Percentiles rank a stretch among this genome's conserved stretches.
These are phyloP conservation scores for Uropetala carovei DNA, from an alignment of 2,888 invertebrate genomes.

Conservation along the genomic window DNA sequence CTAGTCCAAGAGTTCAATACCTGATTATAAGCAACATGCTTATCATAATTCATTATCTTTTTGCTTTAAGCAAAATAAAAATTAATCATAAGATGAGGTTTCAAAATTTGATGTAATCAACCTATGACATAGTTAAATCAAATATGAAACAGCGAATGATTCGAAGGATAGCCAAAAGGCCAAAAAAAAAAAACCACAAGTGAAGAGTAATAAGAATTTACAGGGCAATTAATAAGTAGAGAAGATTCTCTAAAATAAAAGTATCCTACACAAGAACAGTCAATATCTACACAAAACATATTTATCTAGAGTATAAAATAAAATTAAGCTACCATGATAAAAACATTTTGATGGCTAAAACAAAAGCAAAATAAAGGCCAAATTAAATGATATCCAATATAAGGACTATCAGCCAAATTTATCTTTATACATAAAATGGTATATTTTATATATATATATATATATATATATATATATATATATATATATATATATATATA, in stretches of 20 bases:
- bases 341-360: conserved; percentile 51
- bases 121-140: not conserved
- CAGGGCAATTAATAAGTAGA: conserved; percentile 41
- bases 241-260: conserved; percentile 34
- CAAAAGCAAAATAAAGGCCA: conserved; percentile 30
- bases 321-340: conserved; percentile 57
- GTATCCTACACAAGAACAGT: conserved; percentile 36
- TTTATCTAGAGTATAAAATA: conserved; percentile 45
- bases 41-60: too few species aligned
- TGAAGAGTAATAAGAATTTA: not conserved
- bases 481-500: conserved; percentile 37
- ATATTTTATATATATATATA: conserved; percentile 41
- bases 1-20: not conserved
- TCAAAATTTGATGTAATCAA: too few species aligned
- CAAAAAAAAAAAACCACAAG: not conserved
- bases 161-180: not conserved
- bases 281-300: conserved; percentile 59
- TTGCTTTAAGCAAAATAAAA: not conserved
- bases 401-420: conserved; percentile 11
- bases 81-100: not conserved
- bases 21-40: too few species aligned
- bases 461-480: conserved; percentile 36
- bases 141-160: not conserved
- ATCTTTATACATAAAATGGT: conserved; percentile 38
- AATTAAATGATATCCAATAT: not conserved